Conservation (phyloP, 2,113 vertebrate species). For the Sapayoa aenigma region DNA sequence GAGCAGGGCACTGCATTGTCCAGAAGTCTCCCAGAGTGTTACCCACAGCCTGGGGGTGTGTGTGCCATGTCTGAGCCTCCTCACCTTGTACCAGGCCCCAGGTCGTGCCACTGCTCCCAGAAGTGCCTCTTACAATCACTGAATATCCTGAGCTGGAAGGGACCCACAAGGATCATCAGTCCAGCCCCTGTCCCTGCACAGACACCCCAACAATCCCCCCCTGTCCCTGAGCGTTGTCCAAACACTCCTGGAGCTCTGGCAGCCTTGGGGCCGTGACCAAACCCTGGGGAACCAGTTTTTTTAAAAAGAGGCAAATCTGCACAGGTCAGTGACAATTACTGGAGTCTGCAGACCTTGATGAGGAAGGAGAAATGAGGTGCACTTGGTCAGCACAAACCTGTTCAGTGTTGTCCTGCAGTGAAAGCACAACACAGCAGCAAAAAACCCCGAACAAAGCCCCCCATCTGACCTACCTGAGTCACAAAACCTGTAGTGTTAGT, state of each 20-base stretch:
- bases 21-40: not conserved
- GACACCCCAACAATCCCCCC: not conserved
- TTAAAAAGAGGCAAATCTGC: not conserved
- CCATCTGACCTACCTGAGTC: not conserved
- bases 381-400: not conserved
- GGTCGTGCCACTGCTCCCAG: not conserved
- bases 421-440: not conserved
- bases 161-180: not conserved
- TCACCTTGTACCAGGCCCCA: accelerated
- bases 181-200: not conserved
- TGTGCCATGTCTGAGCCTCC: accelerated
- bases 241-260: not conserved
- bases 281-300: not conserved
- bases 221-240: accelerated
- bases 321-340: accelerated
- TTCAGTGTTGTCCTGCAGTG: not conserved
- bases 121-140: not conserved
- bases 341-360: accelerated
- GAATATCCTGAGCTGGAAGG: not conserved
- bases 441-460: accelerated
- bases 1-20: not conserved
- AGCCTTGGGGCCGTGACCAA: accelerated
- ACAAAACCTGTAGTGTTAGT: not conserved
- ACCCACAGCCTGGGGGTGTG: not conserved
- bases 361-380: not conserved